Evolutionary conservation across 2,113 vertebrate species (phyloP).

Genomic region (Xyliphius kryptos): DNA sequence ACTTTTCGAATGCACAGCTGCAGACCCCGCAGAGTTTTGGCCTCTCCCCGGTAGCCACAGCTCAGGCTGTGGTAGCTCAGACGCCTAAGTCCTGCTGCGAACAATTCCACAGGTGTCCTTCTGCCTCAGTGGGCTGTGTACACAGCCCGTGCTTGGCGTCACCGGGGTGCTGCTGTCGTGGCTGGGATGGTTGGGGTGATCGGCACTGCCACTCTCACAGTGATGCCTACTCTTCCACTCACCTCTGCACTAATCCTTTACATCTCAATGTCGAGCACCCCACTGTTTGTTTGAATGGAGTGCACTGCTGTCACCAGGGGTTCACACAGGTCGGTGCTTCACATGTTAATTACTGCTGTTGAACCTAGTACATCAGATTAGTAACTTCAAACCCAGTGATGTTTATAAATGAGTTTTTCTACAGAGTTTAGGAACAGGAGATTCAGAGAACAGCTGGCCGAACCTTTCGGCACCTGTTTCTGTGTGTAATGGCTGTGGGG

Average conservation of each 20-base stretch:
- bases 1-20: conserved; percentile 49
- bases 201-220: conserved; percentile 60
- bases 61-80: conserved; percentile 57
- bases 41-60: conserved; percentile 55
- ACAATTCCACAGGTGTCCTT: conserved; percentile 63
- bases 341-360: conserved; percentile 8
- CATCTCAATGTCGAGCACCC: conserved; percentile 78
- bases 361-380: too few relatives aligned
- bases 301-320: conserved; percentile 85
- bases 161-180: conserved; percentile 73
- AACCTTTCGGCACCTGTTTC: conserved; percentile 72
- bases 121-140: conserved; percentile 46
- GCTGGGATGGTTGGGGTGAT: conserved; percentile 72
- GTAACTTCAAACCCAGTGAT: too few relatives aligned
- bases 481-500: conserved; percentile 89
- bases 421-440: conserved; percentile 65
- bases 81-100: conserved; percentile 74
- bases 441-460: conserved; percentile 81
- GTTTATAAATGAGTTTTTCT: too few relatives aligned
- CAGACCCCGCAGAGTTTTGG: conserved; percentile 23
- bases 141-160: conserved; percentile 53
- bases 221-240: conserved; percentile 72
- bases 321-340: conserved; percentile 83
- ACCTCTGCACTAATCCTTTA: conserved; percentile 79
- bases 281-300: conserved; percentile 78